phyloP scores from a whole-genome alignment of 2,797 vertebrate species.

The Tiaroga cobitis region DNA sequence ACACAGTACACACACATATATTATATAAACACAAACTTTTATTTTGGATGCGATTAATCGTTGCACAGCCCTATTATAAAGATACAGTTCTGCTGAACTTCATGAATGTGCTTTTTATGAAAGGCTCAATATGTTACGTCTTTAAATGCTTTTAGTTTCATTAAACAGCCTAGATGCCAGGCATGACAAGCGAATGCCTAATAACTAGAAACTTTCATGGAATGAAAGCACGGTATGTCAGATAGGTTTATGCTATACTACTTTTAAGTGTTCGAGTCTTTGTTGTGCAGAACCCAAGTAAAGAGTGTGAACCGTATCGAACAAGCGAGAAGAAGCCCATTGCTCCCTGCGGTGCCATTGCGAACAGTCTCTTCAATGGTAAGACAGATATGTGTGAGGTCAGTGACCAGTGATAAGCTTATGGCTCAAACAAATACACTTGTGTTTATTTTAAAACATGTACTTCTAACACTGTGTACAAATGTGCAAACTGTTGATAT shows the following conservation, averaged over 20 bases:
- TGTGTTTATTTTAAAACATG: neutral
- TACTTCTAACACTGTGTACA: neutral
- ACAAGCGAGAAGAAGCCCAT: conserved; percentile 81
- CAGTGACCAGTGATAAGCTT: neutral
- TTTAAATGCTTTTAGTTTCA: neutral
- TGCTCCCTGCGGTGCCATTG: conserved; percentile 97
- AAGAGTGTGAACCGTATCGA: conserved; percentile 95
- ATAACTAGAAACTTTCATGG: neutral
- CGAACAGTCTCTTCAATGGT: conserved; percentile 99
- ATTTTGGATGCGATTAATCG: too few species aligned
- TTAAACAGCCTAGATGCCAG: neutral
- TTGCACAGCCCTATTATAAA: neutral
- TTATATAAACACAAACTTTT: too few species aligned
- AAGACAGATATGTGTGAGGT: conserved; percentile 54
- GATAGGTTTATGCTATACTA: neutral
- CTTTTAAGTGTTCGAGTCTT: conserved; percentile 15
- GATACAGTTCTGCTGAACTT: neutral
- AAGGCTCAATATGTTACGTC: neutral
- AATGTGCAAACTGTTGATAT: neutral
- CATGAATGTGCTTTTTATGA: neutral
- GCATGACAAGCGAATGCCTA: neutral
- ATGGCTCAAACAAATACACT: neutral
- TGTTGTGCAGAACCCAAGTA: conserved; percentile 85
- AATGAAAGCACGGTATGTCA: neutral
- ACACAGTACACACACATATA: too few species aligned